Conservation (phyloP, 2,888 invertebrate genomes). For the Ichneumon xanthorius region DNA sequence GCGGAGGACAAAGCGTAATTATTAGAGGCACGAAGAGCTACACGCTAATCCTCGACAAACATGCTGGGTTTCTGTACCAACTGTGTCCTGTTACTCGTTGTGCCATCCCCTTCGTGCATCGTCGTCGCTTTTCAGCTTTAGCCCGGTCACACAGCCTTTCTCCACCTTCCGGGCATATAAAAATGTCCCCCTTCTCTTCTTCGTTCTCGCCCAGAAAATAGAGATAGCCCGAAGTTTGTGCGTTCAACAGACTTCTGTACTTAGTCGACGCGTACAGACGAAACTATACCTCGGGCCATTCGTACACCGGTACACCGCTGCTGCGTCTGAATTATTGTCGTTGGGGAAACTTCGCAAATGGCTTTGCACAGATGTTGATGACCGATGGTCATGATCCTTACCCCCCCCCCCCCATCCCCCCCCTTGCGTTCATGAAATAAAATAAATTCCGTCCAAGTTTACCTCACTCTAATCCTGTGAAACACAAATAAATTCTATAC, state of each 20-base stretch:
- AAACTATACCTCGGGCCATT: conserved; percentile 14
- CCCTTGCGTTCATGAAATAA: neutral
- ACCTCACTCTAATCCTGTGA: neutral
- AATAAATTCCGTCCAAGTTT: neutral
- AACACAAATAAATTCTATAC: neutral
- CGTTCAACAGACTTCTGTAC: conserved; percentile 35
- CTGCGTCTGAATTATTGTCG: conserved; percentile 45
- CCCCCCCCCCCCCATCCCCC: neutral
- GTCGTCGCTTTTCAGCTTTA: conserved; percentile 26
- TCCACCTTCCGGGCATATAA: conserved; percentile 32
- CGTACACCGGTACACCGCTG: conserved; percentile 9
- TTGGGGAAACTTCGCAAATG: conserved; percentile 44
- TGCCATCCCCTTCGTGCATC: neutral
- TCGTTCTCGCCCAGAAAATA: conserved; percentile 24
- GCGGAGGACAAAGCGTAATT: conserved; percentile 24
- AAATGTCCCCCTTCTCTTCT: conserved; percentile 37
- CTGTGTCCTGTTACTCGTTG: conserved; percentile 40
- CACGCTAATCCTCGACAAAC: conserved; percentile 32
- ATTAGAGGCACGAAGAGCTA: conserved; percentile 17
- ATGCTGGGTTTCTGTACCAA: conserved; percentile 35
- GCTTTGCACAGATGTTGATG: conserved; percentile 36
- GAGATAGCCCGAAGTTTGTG: conserved; percentile 40
- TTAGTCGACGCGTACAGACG: conserved; percentile 3
- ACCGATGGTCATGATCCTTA: conserved; percentile 35
- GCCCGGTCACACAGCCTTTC: neutral